A percentile compares a stretch with the other conserved stretches of the same genome.
phyloP scores from a whole-genome alignment of 2,888 invertebrate species.

The Sipha maydis region DNA sequence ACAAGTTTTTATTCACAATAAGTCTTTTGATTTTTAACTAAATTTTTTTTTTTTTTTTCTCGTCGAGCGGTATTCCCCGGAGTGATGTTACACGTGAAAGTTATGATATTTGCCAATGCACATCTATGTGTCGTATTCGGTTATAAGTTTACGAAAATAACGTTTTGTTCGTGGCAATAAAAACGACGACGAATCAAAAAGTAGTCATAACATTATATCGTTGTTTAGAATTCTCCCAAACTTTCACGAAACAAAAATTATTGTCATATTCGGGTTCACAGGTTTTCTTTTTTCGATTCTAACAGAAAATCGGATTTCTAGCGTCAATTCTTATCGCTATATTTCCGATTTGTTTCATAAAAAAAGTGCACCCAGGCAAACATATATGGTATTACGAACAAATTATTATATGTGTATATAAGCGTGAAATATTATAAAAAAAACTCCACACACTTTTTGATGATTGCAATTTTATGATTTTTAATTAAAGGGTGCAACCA shows the following conservation, averaged over 20 bases:
- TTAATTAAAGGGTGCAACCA: no score
- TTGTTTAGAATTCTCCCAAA: constrained; percentile 14
- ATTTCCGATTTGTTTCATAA: background rate
- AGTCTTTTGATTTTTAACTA: background rate
- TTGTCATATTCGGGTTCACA: background rate
- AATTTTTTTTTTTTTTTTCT: background rate
- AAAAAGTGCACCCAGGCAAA: background rate
- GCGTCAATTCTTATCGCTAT: background rate
- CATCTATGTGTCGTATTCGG: background rate
- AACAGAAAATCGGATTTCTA: background rate
- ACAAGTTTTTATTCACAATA: constrained; percentile 16
- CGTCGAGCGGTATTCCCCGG: background rate
- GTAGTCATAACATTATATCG: constrained; percentile 13
- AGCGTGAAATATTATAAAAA: no score
- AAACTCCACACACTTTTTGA: no score
- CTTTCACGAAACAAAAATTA: constrained; percentile 2
- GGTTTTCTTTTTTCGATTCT: no score
- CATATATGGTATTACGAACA: no score
- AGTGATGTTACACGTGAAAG: constrained; percentile 17
- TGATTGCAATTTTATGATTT: no score
- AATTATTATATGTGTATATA: no score
- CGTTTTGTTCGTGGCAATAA: constrained; percentile 19
- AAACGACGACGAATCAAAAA: constrained; percentile 6
- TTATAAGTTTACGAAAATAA: constrained; percentile 39
- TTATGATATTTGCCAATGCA: background rate